Conservation (phyloP, 2,797 vertebrate genomes). For the Melopsittacus undulatus region DNA sequence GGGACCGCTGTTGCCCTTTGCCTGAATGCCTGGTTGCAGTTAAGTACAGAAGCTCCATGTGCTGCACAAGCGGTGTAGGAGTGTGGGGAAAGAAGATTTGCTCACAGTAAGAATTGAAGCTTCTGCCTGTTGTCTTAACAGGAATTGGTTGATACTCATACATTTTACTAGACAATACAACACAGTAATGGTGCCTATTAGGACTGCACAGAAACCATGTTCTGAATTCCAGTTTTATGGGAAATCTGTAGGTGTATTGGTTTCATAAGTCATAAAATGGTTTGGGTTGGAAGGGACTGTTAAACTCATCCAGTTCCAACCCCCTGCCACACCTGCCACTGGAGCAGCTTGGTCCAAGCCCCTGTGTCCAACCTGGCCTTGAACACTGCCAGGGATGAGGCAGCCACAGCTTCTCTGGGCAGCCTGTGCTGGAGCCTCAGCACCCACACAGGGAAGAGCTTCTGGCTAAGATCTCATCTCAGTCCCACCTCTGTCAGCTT, state of each 20-base stretch:
- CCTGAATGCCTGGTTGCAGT: too few relatives aligned
- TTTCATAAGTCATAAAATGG: neutral
- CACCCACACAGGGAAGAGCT: neutral
- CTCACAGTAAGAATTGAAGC: fast-evolving
- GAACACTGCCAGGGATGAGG: neutral
- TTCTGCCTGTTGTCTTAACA: neutral
- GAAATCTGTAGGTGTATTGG: neutral
- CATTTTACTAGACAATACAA: neutral
- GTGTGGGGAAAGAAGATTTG: neutral
- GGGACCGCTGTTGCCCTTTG: fast-evolving
- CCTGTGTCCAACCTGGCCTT: neutral
- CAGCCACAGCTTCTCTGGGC: neutral
- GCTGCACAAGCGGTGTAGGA: fast-evolving
- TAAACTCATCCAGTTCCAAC: neutral
- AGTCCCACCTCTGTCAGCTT: neutral
- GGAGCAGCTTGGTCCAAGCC: neutral
- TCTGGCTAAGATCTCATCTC: neutral
- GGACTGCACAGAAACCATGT: neutral
- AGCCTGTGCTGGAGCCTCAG: neutral
- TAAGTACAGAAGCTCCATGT: neutral
- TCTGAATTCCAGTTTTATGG: neutral
- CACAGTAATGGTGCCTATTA: fast-evolving
- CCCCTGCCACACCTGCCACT: neutral
- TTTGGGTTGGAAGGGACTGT: neutral
- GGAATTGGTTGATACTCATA: fast-evolving